Conservation (phyloP, 1,140 invertebrate genomes). For the Tribolium castaneum region DNA sequence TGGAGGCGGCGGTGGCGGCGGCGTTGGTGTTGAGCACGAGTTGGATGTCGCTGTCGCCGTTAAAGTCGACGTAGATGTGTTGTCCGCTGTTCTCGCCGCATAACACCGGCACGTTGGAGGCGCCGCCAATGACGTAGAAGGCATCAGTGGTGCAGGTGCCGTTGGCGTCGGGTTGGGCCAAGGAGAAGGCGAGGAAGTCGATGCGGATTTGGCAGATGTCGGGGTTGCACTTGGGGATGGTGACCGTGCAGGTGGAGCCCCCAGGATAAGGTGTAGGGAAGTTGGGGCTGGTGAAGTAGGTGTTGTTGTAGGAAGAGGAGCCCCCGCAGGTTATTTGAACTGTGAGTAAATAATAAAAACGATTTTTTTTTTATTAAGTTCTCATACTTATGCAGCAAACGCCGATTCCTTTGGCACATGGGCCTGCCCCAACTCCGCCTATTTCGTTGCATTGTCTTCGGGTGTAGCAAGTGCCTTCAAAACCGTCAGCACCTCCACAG, state of each 20-base stretch:
- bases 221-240: conserved; percentile 74
- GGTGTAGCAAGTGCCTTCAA: conserved; percentile 81
- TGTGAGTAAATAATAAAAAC: conserved; percentile 58
- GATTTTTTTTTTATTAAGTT: too few relatives aligned
- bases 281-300: conserved; percentile 82
- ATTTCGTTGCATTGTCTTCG: conserved; percentile 77
- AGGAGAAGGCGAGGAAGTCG: conserved; percentile 79
- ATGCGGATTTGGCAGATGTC: conserved; percentile 83
- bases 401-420: conserved; percentile 74
- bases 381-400: conserved; percentile 82
- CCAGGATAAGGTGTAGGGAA: conserved; percentile 76
- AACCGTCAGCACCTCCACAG: conserved; percentile 72
- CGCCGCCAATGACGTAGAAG: conserved; percentile 75
- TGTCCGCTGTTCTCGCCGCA: conserved; percentile 86
- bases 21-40: conserved; percentile 75
- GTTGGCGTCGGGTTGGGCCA: conserved; percentile 78
- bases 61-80: conserved; percentile 84
- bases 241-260: conserved; percentile 76
- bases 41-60: conserved; percentile 73
- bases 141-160: conserved; percentile 79
- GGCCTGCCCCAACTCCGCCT: conserved; percentile 75
- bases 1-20: conserved; percentile 68
- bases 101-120: conserved; percentile 71
- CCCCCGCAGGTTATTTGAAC: conserved; percentile 77
- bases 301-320: conserved; percentile 79